phyloP scores from a whole-genome alignment of 2,888 invertebrate species.

The Andrena trimmerana region DNA sequence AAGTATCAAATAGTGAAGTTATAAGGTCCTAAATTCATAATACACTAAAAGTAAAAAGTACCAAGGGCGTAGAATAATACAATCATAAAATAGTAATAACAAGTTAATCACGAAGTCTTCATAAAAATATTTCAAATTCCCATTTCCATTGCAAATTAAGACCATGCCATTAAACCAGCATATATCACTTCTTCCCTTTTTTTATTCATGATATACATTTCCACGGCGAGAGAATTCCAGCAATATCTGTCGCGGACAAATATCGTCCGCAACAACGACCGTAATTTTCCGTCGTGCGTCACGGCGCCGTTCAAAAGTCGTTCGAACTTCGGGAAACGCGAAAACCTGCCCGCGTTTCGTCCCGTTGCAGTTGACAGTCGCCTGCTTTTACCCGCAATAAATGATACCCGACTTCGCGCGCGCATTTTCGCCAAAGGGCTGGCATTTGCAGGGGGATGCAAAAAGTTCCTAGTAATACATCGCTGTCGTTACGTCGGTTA shows the following conservation, averaged over 20 bases:
- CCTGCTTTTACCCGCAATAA: slow-evolving; percentile 2
- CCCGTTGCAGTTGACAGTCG: slow-evolving; percentile 4
- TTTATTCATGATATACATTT: background rate
- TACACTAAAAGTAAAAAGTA: no score
- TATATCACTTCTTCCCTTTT: background rate
- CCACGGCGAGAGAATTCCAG: background rate
- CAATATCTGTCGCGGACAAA: slow-evolving; percentile 40
- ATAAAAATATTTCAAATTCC: no score
- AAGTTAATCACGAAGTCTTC: no score
- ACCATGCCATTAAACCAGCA: background rate
- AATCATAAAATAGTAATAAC: no score
- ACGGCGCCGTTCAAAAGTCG: slow-evolving; percentile 18
- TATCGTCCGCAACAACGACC: slow-evolving; percentile 35
- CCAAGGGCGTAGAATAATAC: no score
- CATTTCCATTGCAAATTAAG: background rate
- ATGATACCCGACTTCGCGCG: slow-evolving; percentile 8
- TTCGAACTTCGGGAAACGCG: slow-evolving; percentile 6
- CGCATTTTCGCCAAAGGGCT: background rate
- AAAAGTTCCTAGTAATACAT: background rate
- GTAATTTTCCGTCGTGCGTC: slow-evolving; percentile 31
- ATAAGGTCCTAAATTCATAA: no score
- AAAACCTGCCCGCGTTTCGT: slow-evolving; percentile 3
- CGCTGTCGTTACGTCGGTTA: background rate
- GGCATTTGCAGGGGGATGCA: background rate
- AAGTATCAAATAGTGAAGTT: no score